These are phyloP conservation scores for Cheilosia grossa DNA, from an alignment of 2,888 invertebrate genomes.

Conservation along the genomic window DNA sequence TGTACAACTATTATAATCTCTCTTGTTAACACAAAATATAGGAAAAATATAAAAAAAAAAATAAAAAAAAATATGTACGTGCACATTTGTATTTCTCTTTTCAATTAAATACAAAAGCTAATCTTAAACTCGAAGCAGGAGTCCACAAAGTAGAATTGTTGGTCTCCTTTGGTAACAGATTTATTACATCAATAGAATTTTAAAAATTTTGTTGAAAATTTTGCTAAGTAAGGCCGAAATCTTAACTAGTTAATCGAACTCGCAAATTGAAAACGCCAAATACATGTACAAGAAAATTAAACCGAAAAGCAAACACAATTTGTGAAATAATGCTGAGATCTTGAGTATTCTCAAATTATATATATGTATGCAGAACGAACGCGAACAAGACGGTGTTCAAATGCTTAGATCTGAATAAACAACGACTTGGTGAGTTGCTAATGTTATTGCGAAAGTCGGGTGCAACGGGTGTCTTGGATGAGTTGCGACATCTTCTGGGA, in stretches of 20 bases:
- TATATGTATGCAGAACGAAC: constrained; percentile 28
- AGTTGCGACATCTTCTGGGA: constrained; percentile 82
- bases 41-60: constrained; percentile 9
- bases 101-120: constrained; percentile 34
- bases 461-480: constrained; percentile 82
- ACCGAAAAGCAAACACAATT: constrained; percentile 37
- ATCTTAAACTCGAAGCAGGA: constrained; percentile 12
- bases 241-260: constrained; percentile 26
- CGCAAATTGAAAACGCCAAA: constrained; percentile 21
- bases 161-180: constrained; percentile 8
- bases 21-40: constrained; percentile 27
- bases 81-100: background rate
- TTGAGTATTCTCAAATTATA: constrained; percentile 72
- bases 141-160: constrained; percentile 3
- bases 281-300: constrained; percentile 4
- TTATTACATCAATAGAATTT: constrained; percentile 32
- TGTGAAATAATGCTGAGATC: constrained; percentile 68
- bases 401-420: constrained; percentile 28
- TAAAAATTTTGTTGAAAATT: constrained; percentile 55
- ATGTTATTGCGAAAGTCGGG: constrained; percentile 79
- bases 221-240: constrained; percentile 67
- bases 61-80: background rate
- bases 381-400: constrained; percentile 30
- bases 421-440: constrained; percentile 36
- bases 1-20: constrained; percentile 57